Evolutionary conservation across 92 coral and sea anemone genomes (phyloP), one percentile per base, ranked within the genome.

Genomic region (Metridium senile): DNA sequence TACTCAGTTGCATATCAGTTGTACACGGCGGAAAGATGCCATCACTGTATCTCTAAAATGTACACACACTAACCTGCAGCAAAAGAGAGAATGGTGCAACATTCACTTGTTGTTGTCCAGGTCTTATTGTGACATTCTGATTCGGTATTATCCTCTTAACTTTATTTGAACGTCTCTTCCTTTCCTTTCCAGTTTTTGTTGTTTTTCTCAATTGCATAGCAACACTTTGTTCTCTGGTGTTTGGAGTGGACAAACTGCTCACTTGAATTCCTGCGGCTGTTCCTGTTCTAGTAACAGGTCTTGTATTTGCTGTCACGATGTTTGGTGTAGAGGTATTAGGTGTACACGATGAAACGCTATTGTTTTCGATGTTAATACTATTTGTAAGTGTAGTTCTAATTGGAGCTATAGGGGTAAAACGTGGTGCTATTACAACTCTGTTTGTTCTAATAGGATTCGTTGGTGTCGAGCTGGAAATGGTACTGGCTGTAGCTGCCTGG

Each of bases 1-100:
- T n/a, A n/a, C n/a, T n/a, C n/a, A n/a, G n/a, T n/a, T n/a, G n/a
- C n/a, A n/a, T n/a, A n/a, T n/a, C n/a, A n/a, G n/a, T n/a, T n/a
- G n/a, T n/a, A n/a, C n/a, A n/a, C n/a, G n/a, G n/a, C n/a, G n/a
- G n/a, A n/a, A n/a, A n/a, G n/a, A n/a, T n/a, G n/a, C n/a, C n/a
- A n/a, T n/a, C n/a, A n/a, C n/a, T n/a, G n/a, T n/a, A n/a, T n/a
- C n/a, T n/a, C 49, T 39, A 39, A 39, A 39, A 39, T 4, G 13
- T 6, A 39, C 49, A 39, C 6, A 39, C 49, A 78, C 74, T 74
- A 46, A 92, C 97, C 93, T 92, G 97, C 11, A 92, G 86, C 51
- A 92, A 85, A 11, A 92, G 87, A 33, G 93, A 92, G 74, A 92
- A 92, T 0, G 93, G 90, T 6, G 90, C 89, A 11, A 92, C 78